Conservation (phyloP, 2,113 vertebrate species). For the Turnix velox region DNA sequence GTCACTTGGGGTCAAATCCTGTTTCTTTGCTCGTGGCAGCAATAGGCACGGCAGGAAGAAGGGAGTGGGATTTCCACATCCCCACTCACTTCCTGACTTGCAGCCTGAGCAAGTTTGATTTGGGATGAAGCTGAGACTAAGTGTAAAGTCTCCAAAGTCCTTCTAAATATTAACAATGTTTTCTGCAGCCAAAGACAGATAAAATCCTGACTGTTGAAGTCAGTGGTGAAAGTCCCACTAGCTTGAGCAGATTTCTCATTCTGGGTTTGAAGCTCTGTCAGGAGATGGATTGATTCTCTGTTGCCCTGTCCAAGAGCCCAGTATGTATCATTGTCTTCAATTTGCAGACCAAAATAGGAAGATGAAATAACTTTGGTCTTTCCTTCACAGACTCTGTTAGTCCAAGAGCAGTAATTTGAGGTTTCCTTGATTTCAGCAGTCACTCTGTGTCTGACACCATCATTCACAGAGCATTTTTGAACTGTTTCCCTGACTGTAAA, state of each 20-base stretch:
- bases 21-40: background rate
- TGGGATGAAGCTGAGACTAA: background rate
- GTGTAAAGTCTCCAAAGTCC: background rate
- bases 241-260: background rate
- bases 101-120: background rate
- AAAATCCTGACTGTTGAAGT: background rate
- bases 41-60: background rate
- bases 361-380: background rate
- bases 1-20: background rate
- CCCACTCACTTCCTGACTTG: background rate
- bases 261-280: rapidly evolving
- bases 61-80: background rate
- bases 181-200: background rate
- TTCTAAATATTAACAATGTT: background rate
- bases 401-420: background rate
- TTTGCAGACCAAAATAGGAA: background rate
- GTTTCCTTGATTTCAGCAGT: background rate
- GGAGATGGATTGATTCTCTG: background rate
- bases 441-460: background rate
- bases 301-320: background rate
- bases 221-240: background rate
- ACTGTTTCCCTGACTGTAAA: background rate
- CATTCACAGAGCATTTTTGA: background rate
- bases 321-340: background rate
- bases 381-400: background rate